Evolutionary conservation across 2,888 invertebrate species (phyloP), one percentile per base, ranked within the genome.

Genomic region (Andrena trimmerana): DNA sequence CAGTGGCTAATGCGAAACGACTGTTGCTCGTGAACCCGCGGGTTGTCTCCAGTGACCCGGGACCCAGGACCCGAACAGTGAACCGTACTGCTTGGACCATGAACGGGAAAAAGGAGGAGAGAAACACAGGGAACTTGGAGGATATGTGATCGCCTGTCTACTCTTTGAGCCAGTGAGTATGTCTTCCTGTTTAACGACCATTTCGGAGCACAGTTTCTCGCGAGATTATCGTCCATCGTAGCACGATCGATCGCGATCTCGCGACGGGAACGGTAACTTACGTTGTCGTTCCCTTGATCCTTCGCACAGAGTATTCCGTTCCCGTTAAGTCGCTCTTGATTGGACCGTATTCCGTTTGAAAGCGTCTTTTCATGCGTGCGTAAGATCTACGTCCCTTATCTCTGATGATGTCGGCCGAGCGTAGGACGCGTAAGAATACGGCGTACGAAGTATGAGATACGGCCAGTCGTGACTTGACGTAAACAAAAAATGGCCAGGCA

Each of bases 81-180:
- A 31, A 52, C 31, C 48, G 5, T 5, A 24, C 54, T 2, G 13
- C 20, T 13, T 27, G 10, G 5, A 68, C 24, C 36, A 81, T 81
- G 81, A 33, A 36, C n/a, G 36, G 62, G 10, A 65, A 29, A 66
- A 10, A 16, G 24, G 65, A 65, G 31, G 57, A 57, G n/a, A 27
- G 57, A 27, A 54, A 8, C 33, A 8, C 6, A 10, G 33, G 27
- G 57, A 48, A 69, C 68, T 52, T 48, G 27, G 29, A 66, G 81
- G 81, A 81, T 66, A 52, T 59, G 59, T 81, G 81, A 80, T 76
- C 65, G 76, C 50, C 54, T 54, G 42, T 13, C 48, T 36, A 52
- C 36, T 60, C 33, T 29, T 42, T 33, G 27, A 50, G 33, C 10
- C 42, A n/a, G 81, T 81, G 52, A 81, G 81, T 81, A 66, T 16